Conservation (phyloP, 1,140 invertebrate genomes). For the Zaprionus ghesquierei region DNA sequence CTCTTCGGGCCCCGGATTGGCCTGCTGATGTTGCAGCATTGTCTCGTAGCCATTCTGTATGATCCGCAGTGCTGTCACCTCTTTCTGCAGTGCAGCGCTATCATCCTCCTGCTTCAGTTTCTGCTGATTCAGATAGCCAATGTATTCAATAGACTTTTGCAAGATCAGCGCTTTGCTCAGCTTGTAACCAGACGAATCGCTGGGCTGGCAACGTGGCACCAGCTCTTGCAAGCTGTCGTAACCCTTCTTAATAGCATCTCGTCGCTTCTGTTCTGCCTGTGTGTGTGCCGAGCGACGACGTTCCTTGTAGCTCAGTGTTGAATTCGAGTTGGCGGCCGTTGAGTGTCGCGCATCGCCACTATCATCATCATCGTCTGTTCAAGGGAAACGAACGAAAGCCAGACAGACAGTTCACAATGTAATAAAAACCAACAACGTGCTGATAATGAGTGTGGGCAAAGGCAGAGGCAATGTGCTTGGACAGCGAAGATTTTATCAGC, state of each 20-base stretch:
- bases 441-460: conserved; percentile 43
- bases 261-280: conserved; percentile 97
- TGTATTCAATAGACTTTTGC: conserved; percentile 95
- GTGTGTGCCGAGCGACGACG: conserved; percentile 96
- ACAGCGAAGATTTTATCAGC: conserved; percentile 49
- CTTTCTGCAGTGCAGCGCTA: conserved; percentile 95
- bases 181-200: conserved; percentile 94
- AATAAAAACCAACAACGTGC: conserved; percentile 47
- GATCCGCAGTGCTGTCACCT: conserved; percentile 96
- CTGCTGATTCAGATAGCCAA: conserved; percentile 94
- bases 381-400: conserved; percentile 3
- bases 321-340: conserved; percentile 68
- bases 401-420: conserved; percentile 38
- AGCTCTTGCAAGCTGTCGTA: conserved; percentile 95
- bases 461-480: background rate
- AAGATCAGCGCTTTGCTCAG: conserved; percentile 97
- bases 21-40: conserved; percentile 97
- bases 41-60: conserved; percentile 97
- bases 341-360: conserved; percentile 86
- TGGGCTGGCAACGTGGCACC: conserved; percentile 93
- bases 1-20: conserved; percentile 93
- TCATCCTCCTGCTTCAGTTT: conserved; percentile 97
- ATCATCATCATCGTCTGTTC: conserved; percentile 89
- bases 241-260: conserved; percentile 98
- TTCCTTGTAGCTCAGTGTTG: conserved; percentile 95